Evolutionary conservation across 2,888 invertebrate species (phyloP), one percentile per base, ranked within the genome.

Genomic region (Euspilapteryx auroguttella): DNA sequence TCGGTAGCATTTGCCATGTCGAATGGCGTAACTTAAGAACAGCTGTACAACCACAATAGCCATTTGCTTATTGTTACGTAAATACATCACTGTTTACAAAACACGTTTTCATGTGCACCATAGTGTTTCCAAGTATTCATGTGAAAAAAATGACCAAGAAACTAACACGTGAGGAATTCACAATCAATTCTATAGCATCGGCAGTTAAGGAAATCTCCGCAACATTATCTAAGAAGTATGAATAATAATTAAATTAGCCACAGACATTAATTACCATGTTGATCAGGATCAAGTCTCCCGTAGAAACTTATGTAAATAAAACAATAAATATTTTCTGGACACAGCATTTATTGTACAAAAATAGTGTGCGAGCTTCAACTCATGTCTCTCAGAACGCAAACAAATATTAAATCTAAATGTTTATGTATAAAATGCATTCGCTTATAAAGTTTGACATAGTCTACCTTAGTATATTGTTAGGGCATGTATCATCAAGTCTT

Each of bases 321-420:
- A 75, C 69, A 61, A 68, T 44, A 40, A n/a, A n/a, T n/a, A n/a
- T n/a, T n/a, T 57, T 65, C 56, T 57, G 68, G 69, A 69, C 73
- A 69, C 65, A 65, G 64, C 71, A 68, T 71, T 34, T 75, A 75
- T 75, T 75, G 68, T 75, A 75, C 68, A 75, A 75, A 75, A 75
- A 75, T 75, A 75, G 66, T 71, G 73, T 71, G 73, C 71, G 69
- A 68, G 69, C 64, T 64, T 62, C 65, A 62, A 63, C 64, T 59
- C 63, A 64, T 68, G 65, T 56, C 55, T 65, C 64, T 59, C 59
- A 61, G 55, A 61, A 65, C 66, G 73, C 69, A 21, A 64, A 68
- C 71, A 69, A 64, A 66, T 64, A 56, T 57, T 59, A 62, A 65
- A 62, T 48, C 58, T 64, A 65, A 45, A 42, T 53, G 41, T 49